Evolutionary conservation across 92 coral and sea anemone genomes (phyloP).

Genomic region (Porites divaricata): DNA sequence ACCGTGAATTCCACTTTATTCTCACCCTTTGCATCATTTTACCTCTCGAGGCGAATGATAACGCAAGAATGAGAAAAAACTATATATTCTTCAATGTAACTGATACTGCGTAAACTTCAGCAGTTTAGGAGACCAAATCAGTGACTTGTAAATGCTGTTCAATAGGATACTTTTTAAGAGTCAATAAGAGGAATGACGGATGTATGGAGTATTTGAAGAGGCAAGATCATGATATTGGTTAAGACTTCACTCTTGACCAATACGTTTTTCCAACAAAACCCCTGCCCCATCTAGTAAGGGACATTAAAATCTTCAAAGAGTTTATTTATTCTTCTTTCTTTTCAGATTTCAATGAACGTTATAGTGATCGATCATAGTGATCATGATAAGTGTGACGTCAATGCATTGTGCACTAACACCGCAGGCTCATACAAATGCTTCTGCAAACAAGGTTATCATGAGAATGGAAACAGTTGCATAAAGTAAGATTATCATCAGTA

Average conservation of each 20-base stretch:
- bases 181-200: too few relatives aligned
- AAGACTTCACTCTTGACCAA: not conserved
- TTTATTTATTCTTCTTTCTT: not conserved
- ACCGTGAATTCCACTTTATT: too few relatives aligned
- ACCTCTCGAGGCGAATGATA: too few relatives aligned
- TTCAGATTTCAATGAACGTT: constrained; percentile 27
- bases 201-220: too few relatives aligned
- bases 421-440: constrained; percentile 38
- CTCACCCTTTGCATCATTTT: too few relatives aligned
- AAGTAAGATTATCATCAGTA: not conserved
- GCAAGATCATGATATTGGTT: not conserved
- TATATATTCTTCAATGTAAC: too few relatives aligned
- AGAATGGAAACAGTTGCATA: constrained; percentile 8
- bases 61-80: too few relatives aligned
- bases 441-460: constrained; percentile 30
- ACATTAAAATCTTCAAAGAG: too few relatives aligned
- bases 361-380: not conserved
- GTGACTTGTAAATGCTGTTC: too few relatives aligned
- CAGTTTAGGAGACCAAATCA: too few relatives aligned
- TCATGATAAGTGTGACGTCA: constrained; percentile 27
- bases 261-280: not conserved
- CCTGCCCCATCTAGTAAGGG: not conserved
- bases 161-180: too few relatives aligned
- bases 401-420: constrained; percentile 34
- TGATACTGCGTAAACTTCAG: too few relatives aligned